Evolutionary conservation across 2,113 vertebrate genomes (phyloP).

Genomic region (Climacteris rufus): DNA sequence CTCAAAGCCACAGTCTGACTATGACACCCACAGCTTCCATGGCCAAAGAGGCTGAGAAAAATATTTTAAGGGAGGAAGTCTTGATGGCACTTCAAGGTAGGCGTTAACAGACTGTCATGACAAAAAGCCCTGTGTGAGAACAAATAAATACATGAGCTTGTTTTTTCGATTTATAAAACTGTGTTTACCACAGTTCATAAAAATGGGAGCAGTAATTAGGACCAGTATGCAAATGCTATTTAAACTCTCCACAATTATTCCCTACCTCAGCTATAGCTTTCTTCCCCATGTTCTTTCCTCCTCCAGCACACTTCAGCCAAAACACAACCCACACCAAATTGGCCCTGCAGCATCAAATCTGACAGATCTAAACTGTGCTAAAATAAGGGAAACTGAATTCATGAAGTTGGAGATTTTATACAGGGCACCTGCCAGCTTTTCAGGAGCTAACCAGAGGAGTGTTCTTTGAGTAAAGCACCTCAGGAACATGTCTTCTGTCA

Average conservation of each 20-base stretch:
- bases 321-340: not conserved
- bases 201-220: conserved; percentile 3
- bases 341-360: not conserved
- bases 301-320: not conserved
- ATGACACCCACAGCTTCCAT: not conserved
- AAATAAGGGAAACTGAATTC: not conserved
- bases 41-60: not conserved
- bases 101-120: not conserved
- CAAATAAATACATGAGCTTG: not conserved
- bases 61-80: not conserved
- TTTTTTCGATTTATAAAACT: not conserved
- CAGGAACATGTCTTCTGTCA: not conserved
- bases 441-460: not conserved
- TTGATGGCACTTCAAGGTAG: not conserved
- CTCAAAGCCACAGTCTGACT: not conserved
- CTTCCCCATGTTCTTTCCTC: not conserved
- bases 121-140: not conserved
- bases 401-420: not conserved
- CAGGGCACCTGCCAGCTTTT: not conserved
- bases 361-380: not conserved
- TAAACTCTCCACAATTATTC: not conserved
- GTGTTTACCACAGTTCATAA: not conserved
- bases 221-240: conserved; percentile 20
- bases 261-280: not conserved
- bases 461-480: not conserved